Evolutionary conservation across 1,140 invertebrate genomes (phyloP), one percentile per base, ranked within the genome.

Genomic region (Planococcus citri): DNA sequence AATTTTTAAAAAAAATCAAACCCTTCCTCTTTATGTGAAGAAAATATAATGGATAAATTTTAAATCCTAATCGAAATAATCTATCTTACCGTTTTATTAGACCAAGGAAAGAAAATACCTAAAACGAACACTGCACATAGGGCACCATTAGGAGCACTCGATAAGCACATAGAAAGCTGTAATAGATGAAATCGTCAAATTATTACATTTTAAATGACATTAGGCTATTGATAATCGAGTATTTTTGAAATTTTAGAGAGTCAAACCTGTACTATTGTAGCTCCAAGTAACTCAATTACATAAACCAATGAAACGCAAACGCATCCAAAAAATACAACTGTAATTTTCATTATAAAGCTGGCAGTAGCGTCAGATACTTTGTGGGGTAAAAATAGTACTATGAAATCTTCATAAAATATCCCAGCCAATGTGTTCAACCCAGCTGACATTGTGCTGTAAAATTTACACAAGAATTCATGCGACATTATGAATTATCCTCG

Each of bases 71-170:
- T n/a, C n/a, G n/a, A n/a, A n/a, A 33, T 12, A 6, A 33, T 33
- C 29, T 6, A 33, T 6, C 4, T 64, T 64, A 71, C 70, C 51
- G 20, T 81, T 12, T 84, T 79, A 74, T 89, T 89, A 0, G 85
- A 83, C 79, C 82, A 83, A 0, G 88, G 88, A 68, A 92, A 87
- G 75, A 92, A 91, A 84, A 95, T 92, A 58, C 92, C 93, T 24
- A 95, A 76, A 0, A 88, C 88, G 76, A 95, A 95, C 1, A 94
- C 78, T 1, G 91, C 92, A 3, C 94, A 77, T 0, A 91, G 84
- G 0, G 93, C 88, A 21, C 92, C 92, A 1, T 90, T 90, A 1
- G 93, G 88, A 75, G 94, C 88, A 0, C 92, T 91, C 75, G 93
- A 94, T 67, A 94, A 88, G 6, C 89, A 91, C 0, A 94, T 76